These are phyloP conservation scores for Meloidogyne exigua DNA, from an alignment of 1,140 invertebrate species.

Conservation along the genomic window DNA sequence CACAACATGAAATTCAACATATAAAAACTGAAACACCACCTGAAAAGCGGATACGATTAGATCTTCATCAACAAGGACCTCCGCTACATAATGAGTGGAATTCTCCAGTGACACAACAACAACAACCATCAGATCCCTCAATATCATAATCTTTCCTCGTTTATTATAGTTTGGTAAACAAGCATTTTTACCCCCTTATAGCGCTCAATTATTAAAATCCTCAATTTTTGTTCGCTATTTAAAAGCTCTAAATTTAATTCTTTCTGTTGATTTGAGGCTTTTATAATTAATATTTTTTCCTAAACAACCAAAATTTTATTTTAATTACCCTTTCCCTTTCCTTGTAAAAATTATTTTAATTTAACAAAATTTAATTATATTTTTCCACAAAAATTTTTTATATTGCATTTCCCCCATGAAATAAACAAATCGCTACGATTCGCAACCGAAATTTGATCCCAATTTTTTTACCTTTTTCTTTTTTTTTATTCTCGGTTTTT, in stretches of 20 bases:
- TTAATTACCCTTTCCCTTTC: not conserved
- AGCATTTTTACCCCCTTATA: not conserved
- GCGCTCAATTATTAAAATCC: not conserved
- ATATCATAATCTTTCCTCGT: not conserved
- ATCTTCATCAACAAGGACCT: conserved; percentile 25
- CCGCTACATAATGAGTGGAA: not conserved
- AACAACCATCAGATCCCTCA: not conserved
- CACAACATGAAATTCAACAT: conserved; percentile 6
- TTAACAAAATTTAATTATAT: not conserved
- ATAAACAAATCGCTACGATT: not conserved
- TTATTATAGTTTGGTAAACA: too few species aligned
- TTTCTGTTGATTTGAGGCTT: too few species aligned
- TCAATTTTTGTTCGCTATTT: conserved; percentile 1
- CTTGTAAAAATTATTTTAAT: not conserved
- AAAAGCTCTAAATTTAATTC: not conserved
- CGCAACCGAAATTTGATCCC: not conserved
- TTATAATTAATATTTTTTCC: too few species aligned
- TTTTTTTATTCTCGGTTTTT: not conserved
- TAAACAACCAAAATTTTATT: too few species aligned
- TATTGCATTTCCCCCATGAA: not conserved
- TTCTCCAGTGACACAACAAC: not conserved
- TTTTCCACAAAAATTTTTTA: not conserved
- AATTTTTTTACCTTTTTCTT: not conserved
- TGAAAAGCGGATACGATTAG: not conserved
- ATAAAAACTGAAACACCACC: not conserved